Base-by-base conservation (phyloP, 2,113 vertebrate species). In the Megaleporinus macrocephalus region DNA sequence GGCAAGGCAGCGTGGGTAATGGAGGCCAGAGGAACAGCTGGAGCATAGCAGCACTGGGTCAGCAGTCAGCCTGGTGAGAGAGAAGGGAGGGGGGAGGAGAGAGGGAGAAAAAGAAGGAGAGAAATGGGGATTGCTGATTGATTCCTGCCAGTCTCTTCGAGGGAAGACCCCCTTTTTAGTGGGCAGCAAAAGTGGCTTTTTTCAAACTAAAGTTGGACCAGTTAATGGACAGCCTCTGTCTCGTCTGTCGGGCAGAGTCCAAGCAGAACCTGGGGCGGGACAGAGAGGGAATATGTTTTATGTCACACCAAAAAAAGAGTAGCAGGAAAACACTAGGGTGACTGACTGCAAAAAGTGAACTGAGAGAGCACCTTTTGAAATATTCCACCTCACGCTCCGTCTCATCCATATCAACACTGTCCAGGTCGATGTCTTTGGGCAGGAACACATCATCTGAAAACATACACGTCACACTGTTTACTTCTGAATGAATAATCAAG, bases 121-220 rank as follows among this genome's bases (percentile, higher is more conserved):
- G 44, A 75, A 89, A 89, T 89, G 88, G 90, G 84, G 86, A 87
- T 68, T n/a, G 69, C 90, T 90, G 89, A 91, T 94, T 86, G 89
- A 90, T 94, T 95, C 94, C 92, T 87, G 86, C 88, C 84, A 83
- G 90, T 94, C 91, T 88, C 68, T 73, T 76, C 78, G 84, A 86
- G 59, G 55, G 33, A 66, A 36, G 11, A 75, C 78, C 62, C 83
- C 79, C 73, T 87, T 10, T 36, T 97, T 95, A 99, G 89, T 99
- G 98, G 89, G 96, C 96, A 88, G 97, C 97, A 87, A 96, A 99
- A 26, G 97, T 97, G 76, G 96, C 95, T 90, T 99, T 99, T 94
- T 99, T 99, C 95, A 99, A 93, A 90, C 96, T 99, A 90, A 99
- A 99, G 91, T 99, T 99, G 89, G 98, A 97, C 98, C 98, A 99